Percentiles rank a stretch among this genome's conserved stretches.
Conservation (phyloP, 1,140 invertebrate genomes). For the Ooceraea biroi region DNA sequence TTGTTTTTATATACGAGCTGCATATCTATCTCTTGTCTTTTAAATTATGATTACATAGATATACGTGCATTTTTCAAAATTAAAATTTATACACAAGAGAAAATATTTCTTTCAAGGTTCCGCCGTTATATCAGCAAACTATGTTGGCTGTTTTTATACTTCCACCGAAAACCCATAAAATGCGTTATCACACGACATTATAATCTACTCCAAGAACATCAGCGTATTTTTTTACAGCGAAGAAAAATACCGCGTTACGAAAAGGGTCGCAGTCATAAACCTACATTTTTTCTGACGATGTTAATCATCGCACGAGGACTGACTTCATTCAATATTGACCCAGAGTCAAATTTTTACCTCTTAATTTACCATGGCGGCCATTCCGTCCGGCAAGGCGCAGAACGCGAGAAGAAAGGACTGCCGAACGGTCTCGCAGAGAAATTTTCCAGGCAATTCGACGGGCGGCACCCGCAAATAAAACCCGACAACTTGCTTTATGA, state of each 20-base stretch:
- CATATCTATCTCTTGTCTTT: slow-evolving; percentile 8
- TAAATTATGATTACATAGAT: slow-evolving; percentile 13
- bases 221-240: background rate
- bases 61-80: background rate
- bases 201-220: background rate
- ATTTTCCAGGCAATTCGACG: slow-evolving; percentile 15
- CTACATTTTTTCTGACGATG: background rate
- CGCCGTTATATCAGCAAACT: too few species aligned
- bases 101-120: background rate
- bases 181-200: background rate
- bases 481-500: slow-evolving; percentile 22
- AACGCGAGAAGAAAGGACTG: background rate
- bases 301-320: background rate
- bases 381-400: background rate
- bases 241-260: background rate
- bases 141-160: too few species aligned
- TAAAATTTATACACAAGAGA: background rate
- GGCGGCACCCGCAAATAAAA: slow-evolving; percentile 31
- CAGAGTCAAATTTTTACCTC: background rate
- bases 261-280: background rate
- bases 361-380: background rate
- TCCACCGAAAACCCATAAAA: background rate
- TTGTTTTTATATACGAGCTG: background rate
- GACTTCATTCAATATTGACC: background rate
- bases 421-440: slow-evolving; percentile 8